Base-by-base conservation (phyloP, 2,113 vertebrate genomes). In the Eonycteris spelaea region DNA sequence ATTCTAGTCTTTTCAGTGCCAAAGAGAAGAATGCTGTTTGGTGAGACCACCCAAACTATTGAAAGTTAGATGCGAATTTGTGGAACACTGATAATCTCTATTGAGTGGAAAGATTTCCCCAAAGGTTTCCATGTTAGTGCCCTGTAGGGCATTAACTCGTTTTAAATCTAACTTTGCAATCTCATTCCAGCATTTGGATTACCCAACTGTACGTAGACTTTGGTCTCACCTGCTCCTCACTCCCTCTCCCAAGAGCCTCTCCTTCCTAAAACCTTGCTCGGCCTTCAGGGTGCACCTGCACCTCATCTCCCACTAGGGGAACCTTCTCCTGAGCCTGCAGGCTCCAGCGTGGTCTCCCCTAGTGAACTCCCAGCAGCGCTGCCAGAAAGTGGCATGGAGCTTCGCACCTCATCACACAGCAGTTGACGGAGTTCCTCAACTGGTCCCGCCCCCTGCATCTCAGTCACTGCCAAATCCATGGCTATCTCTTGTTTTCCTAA, bases 341-440 rank as follows among this genome's bases (percentile, higher is more conserved):
- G 38, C 10, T 53, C 30, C 28, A 6, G 1, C 4, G 14, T 3
- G 38, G 30, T 26, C 24, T 26, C 16, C 30, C 0, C 2, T 0
- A 13, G 40, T 0, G 5, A 15, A n/a, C 13, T 13, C 40, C 75
- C 15, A 16, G 7, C 15, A 57, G 51, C 19, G 19, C 26, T 7
- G 16, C 40, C 26, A 30, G 59, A 26, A 38, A 61, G 26, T 19
- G 5, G 10, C 14, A 14, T 11, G 33, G 24, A 26, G 65, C 15
- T 11, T 35, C 67, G 24, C 7, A 2, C 24, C 14, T 11, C 35
- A 19, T 7, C 26, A 10, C 4, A 13, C 0, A 2, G 68, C 21
- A 26, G 53, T 77, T 45, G 3, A 38, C 51, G 68, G 13, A 45
- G 40, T 4, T 40, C 51, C 5, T 53, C 57, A 26, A 4, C 6